A percentile compares a stretch with the other conserved stretches of the same genome.
These are phyloP conservation scores for Andricus grossulariae DNA, from an alignment of 1,140 invertebrate genomes.

Conservation along the genomic window DNA sequence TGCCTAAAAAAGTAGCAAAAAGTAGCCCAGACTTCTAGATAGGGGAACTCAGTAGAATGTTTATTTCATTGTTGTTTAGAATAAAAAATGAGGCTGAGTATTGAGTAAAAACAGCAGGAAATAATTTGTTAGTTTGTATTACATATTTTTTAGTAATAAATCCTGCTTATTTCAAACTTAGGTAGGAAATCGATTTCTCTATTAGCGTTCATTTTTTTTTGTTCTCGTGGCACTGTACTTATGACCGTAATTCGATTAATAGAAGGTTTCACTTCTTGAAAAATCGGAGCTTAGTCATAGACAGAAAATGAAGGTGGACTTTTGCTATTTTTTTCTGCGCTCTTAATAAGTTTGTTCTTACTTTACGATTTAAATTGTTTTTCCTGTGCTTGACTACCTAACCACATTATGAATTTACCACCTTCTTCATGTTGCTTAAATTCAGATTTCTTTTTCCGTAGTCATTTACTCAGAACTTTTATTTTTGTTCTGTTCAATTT, in stretches of 20 bases:
- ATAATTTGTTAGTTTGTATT: too few species aligned
- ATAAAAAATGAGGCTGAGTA: too few species aligned
- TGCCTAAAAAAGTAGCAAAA: too few species aligned
- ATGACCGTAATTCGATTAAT: not conserved
- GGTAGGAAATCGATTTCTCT: not conserved
- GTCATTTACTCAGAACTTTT: not conserved
- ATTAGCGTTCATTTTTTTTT: not conserved
- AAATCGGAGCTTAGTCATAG: not conserved
- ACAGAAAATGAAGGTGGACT: too few species aligned
- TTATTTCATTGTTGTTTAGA: too few species aligned
- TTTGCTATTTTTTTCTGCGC: too few species aligned
- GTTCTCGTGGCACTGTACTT: not conserved
- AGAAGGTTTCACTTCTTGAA: not conserved
- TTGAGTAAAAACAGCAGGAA: too few species aligned
- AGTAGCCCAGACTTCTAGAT: too few species aligned
- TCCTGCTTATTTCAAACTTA: too few species aligned
- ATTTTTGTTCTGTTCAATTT: not conserved
- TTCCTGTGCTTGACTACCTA: too few species aligned
- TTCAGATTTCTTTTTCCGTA: not conserved
- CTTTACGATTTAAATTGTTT: not conserved
- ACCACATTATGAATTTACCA: not conserved
- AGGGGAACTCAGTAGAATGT: too few species aligned
- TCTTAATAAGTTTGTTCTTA: not conserved
- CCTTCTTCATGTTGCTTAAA: not conserved
- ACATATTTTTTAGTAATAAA: too few species aligned